Evolutionary conservation across 2,797 vertebrate species (phyloP).

Genomic region (Tapera naevia): DNA sequence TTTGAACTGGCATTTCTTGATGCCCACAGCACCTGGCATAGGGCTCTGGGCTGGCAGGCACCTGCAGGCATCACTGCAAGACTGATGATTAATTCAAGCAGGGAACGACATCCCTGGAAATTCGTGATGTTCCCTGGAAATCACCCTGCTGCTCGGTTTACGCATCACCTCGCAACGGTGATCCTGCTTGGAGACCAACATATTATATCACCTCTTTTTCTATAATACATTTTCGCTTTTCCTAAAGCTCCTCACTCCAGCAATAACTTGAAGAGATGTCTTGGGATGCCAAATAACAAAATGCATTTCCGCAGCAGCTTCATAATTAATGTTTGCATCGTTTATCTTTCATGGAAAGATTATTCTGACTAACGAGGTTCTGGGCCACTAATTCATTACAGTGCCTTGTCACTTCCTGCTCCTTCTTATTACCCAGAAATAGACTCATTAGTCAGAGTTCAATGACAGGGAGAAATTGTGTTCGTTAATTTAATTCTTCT

Average conservation of each 20-base stretch:
- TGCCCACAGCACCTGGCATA: not conserved
- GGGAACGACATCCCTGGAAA: not conserved
- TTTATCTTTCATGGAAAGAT: constrained; percentile 84
- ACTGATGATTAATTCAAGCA: not conserved
- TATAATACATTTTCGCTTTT: not conserved
- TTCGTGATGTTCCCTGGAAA: not conserved
- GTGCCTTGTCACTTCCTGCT: constrained; percentile 83
- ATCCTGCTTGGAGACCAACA: not conserved
- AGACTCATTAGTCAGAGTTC: constrained; percentile 87
- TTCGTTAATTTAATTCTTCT: constrained; percentile 82
- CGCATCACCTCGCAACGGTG: not conserved
- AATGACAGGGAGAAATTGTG: constrained; percentile 83
- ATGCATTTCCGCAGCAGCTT: constrained; percentile 73
- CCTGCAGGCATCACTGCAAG: not conserved
- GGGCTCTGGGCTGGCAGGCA: not conserved
- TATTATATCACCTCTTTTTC: not conserved
- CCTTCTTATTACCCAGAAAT: constrained; percentile 84
- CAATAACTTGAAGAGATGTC: constrained; percentile 69
- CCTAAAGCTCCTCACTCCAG: constrained; percentile 31
- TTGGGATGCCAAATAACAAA: constrained; percentile 72
- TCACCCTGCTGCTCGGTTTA: not conserved
- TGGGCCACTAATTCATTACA: constrained; percentile 84
- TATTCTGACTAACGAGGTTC: constrained; percentile 86
- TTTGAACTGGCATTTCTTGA: not conserved
- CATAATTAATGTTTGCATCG: constrained; percentile 84